phyloP scores from a whole-genome alignment of 2,888 invertebrate genomes.

The Dione vanillae region DNA sequence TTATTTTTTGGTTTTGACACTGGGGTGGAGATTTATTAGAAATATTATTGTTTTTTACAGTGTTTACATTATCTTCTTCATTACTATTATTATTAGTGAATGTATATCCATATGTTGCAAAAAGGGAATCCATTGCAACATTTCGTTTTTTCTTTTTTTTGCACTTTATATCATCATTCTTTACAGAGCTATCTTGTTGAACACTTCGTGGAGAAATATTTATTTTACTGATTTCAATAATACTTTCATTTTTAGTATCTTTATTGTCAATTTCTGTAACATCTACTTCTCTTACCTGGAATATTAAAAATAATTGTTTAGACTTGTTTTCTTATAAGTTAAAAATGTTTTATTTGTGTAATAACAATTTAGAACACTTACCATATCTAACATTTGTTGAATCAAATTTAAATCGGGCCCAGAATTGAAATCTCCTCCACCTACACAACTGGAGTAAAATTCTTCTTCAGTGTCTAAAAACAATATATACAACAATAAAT shows the following conservation, averaged over 20 bases:
- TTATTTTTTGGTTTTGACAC: not conserved
- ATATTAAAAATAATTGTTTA: slow-evolving; percentile 28
- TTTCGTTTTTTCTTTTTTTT: slow-evolving; percentile 53
- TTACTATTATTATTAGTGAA: slow-evolving; percentile 18
- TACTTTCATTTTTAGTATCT: slow-evolving; percentile 38
- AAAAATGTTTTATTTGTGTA: not conserved
- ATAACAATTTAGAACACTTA: slow-evolving; percentile 42
- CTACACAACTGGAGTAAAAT: slow-evolving; percentile 51
- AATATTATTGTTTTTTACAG: slow-evolving; percentile 9
- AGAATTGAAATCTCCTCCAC: slow-evolving; percentile 47
- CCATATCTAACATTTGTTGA: slow-evolving; percentile 63
- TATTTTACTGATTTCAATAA: slow-evolving; percentile 31
- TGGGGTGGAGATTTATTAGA: not conserved
- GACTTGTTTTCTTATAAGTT: not conserved
- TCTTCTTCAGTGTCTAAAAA: slow-evolving; percentile 65
- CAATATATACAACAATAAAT: not conserved
- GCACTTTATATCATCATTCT: slow-evolving; percentile 11
- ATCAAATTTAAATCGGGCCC: slow-evolving; percentile 62
- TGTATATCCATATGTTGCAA: slow-evolving; percentile 46
- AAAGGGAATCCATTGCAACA: slow-evolving; percentile 60
- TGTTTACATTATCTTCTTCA: not conserved
- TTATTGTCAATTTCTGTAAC: slow-evolving; percentile 36
- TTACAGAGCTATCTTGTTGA: not conserved
- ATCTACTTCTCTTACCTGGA: slow-evolving; percentile 56
- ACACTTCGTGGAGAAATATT: not conserved